Evolutionary conservation across 2,888 invertebrate genomes (phyloP), one percentile per base, ranked within the genome.

Genomic region (Apamea sordens): DNA sequence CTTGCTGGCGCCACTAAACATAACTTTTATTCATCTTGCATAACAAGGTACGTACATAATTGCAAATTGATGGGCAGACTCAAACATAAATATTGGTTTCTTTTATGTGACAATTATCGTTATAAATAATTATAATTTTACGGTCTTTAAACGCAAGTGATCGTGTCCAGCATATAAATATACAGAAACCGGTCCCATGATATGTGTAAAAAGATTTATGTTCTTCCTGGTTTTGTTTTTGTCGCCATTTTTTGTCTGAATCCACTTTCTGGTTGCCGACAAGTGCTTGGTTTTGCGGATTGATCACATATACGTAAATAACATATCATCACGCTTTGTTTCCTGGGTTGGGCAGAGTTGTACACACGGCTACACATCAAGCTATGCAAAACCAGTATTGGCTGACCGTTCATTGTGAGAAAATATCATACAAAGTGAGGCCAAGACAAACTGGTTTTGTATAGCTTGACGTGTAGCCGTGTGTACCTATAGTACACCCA

Each of bases 61-160:
- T 44, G 84, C 88, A 85, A 85, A 85, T 85, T 80, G 80, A 87
- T 84, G 85, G 64, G 24, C 79, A 64, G 53, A 56, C 75, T 73
- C 67, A 53, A 88, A 70, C 85, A 84, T 87, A 79, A 87, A 85
- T 84, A 84, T 50, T 65, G 5, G 65, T 73, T 70, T 76, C 61
- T 85, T 80, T 85, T 85, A 80, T 76, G 88, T 80, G 88, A 87
- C 88, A 80, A 85, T 80, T 73, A 88, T 80, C 72, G 67, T 84
- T 53, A 69, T 84, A 83, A 77, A 83, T 87, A 84, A 84, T 73
- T 84, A 67, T 85, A 69, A 84, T 85, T 86, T 83, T 36, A 84
- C 84, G 63, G 88, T 79, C 85, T 84, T 63, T 85, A 85, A 74
- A 68, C 73, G 64, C 32, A 44, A 65, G 68, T 63, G 82, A 76